A percentile compares a stretch with the other conserved stretches of the same genome.
Conservation (phyloP, 2,888 invertebrate genomes). For the Erebia palarica region DNA sequence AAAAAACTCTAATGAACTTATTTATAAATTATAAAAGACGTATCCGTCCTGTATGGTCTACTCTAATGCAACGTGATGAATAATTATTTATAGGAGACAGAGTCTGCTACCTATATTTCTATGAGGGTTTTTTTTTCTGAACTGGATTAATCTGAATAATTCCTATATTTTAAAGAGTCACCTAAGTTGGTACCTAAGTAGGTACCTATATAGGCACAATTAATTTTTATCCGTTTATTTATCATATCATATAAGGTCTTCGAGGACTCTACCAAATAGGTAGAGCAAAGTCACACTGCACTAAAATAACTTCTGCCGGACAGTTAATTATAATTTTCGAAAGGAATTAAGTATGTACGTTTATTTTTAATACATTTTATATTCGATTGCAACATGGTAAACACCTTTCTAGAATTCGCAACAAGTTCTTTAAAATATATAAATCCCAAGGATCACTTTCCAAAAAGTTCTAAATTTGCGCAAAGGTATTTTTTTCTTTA, state of each 20-base stretch:
- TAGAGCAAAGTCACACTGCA: neutral
- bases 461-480: neutral
- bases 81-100: too few species aligned
- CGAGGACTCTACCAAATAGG: neutral
- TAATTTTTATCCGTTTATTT: neutral
- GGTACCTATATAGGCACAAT: too few species aligned
- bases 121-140: too few species aligned
- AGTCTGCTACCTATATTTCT: too few species aligned
- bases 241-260: neutral
- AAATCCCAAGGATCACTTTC: slow-evolving; percentile 5
- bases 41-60: too few species aligned
- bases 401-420: slow-evolving; percentile 11
- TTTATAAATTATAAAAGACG: too few species aligned
- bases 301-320: neutral
- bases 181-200: too few species aligned
- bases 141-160: too few species aligned
- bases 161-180: too few species aligned
- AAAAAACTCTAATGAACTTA: too few species aligned
- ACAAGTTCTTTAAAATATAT: slow-evolving; percentile 4
- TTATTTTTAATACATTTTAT: slow-evolving; percentile 1
- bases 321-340: neutral
- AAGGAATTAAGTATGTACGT: neutral
- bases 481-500: neutral
- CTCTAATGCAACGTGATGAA: too few species aligned
- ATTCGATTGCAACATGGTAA: slow-evolving; percentile 12